These are phyloP conservation scores for Heliconius ismenius DNA, from an alignment of 2,888 invertebrate genomes.

Conservation along the genomic window DNA sequence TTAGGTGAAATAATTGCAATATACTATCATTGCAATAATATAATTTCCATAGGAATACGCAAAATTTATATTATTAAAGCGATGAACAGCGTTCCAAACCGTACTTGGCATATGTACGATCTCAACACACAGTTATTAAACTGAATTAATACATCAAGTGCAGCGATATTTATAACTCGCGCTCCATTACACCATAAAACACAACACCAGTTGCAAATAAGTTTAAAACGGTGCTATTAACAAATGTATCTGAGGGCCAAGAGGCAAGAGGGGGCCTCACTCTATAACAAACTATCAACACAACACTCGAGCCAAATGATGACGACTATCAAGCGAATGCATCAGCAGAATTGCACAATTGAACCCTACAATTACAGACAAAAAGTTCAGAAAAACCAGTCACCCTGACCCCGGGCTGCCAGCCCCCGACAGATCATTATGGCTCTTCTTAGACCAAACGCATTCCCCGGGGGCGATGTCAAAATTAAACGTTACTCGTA, in stretches of 20 bases:
- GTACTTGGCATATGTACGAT: conserved; percentile 8
- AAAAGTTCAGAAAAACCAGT: conserved; percentile 55
- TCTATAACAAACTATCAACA: conserved; percentile 75
- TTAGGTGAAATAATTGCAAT: neutral
- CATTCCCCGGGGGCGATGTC: conserved; percentile 59
- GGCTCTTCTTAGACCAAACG: conserved; percentile 51
- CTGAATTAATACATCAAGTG: conserved; percentile 8
- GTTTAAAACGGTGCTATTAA: conserved; percentile 50
- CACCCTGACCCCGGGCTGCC: conserved; percentile 50
- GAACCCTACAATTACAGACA: conserved; percentile 65
- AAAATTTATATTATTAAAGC: neutral
- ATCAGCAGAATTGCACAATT: conserved; percentile 76
- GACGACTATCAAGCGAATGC: conserved; percentile 72
- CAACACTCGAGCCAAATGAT: conserved; percentile 63
- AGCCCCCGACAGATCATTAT: conserved; percentile 38
- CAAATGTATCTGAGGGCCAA: conserved; percentile 48
- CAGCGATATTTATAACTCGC: conserved; percentile 28
- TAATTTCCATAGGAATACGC: neutral
- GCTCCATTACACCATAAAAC: conserved; percentile 33
- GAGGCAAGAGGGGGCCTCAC: conserved; percentile 48
- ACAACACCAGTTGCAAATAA: conserved; percentile 38
- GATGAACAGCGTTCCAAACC: neutral
- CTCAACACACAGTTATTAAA: conserved; percentile 11
- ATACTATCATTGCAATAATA: neutral
- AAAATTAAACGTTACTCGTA: conserved; percentile 79